Conservation (phyloP, 2,113 vertebrate species). For the Phalacrocorax carbo region DNA sequence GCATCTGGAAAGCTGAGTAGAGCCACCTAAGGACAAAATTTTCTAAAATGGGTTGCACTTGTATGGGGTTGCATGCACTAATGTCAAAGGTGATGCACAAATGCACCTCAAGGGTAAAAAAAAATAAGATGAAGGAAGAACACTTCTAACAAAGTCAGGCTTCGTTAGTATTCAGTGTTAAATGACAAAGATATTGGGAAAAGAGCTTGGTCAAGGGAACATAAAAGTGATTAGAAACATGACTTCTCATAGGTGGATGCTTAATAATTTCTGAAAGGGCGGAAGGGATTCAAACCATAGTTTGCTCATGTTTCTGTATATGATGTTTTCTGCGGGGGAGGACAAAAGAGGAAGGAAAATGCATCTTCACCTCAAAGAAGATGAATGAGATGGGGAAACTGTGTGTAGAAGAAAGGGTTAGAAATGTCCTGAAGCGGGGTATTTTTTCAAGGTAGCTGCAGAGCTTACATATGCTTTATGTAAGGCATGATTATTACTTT, state of each 20-base stretch:
- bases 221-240: background rate
- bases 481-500: conserved; percentile 39
- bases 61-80: background rate
- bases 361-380: background rate
- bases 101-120: background rate
- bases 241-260: background rate
- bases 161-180: background rate
- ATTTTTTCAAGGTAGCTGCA: conserved; percentile 6
- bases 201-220: background rate
- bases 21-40: background rate
- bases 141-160: background rate
- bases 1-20: background rate
- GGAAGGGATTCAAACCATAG: conserved; percentile 13
- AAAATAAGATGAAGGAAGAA: background rate
- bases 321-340: background rate
- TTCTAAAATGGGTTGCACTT: background rate
- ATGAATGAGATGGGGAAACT: background rate
- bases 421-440: background rate
- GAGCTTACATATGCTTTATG: conserved; percentile 31
- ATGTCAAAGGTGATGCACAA: background rate
- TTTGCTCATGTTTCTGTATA: background rate
- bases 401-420: background rate
- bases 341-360: background rate
- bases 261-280: background rate
- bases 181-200: background rate